A percentile compares a stretch with the other conserved stretches of the same genome.
These are phyloP conservation scores for Chelmon rostratus DNA, from an alignment of 2,797 vertebrate genomes.

Conservation along the genomic window DNA sequence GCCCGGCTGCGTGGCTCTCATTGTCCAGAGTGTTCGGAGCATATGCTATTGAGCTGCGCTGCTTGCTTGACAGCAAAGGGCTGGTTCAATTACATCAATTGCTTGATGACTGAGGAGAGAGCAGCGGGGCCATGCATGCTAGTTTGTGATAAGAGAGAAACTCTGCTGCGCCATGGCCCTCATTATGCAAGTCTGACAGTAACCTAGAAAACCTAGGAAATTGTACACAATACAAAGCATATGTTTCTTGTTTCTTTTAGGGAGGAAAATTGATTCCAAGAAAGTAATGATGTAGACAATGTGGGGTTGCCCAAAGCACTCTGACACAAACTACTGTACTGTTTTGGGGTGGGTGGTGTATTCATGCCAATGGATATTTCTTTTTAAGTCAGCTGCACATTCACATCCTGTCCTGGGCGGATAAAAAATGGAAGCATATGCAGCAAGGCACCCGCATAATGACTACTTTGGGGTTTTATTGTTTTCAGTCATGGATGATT, in stretches of 20 bases:
- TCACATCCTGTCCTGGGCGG: slow-evolving; percentile 56
- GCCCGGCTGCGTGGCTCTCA: slow-evolving; percentile 88
- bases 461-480: slow-evolving; percentile 65
- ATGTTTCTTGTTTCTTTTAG: slow-evolving; percentile 88
- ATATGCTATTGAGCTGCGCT: slow-evolving; percentile 88
- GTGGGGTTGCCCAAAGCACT: slow-evolving; percentile 69
- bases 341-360: slow-evolving; percentile 62
- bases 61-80: slow-evolving; percentile 91
- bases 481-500: slow-evolving; percentile 71
- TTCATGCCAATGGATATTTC: slow-evolving; percentile 61
- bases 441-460: slow-evolving; percentile 70
- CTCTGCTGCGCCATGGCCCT: slow-evolving; percentile 88
- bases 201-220: slow-evolving; percentile 83
- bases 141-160: slow-evolving; percentile 97
- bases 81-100: slow-evolving; percentile 96
- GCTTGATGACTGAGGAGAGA: slow-evolving; percentile 95
- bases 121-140: slow-evolving; percentile 96
- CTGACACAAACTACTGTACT: slow-evolving; percentile 62
- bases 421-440: slow-evolving; percentile 62
- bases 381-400: slow-evolving; percentile 59
- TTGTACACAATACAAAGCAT: slow-evolving; percentile 85
- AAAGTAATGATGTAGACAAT: slow-evolving; percentile 75
- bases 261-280: slow-evolving; percentile 79
- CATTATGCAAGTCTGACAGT: slow-evolving; percentile 85
- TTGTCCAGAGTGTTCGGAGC: slow-evolving; percentile 91